Base-by-base conservation (phyloP, 2,888 invertebrate genomes). In the Peribatodes rhomboidaria region DNA sequence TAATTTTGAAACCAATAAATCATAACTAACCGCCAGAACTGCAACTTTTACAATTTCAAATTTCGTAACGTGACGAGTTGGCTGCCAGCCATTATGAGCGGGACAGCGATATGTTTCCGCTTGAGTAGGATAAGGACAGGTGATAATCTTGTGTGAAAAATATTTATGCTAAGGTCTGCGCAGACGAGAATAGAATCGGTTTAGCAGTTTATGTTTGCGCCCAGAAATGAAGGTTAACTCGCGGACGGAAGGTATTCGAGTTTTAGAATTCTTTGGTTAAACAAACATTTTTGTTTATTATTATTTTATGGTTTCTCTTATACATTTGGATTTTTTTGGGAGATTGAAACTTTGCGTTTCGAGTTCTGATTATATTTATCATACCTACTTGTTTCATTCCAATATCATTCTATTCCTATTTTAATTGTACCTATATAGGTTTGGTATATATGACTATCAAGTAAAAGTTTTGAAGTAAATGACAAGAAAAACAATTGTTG, bases 141-240 rank as follows among this genome's bases (percentile, higher is more conserved):
- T 88, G 83, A 90, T 87, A 87, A 86, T 87, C 86, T 90, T 85
- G 88, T 89, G 89, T 87, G 91, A 92, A 92, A 92, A 92, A 92
- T 92, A 92, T 92, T 91, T 90, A 90, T 91, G 90, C 84, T 92
- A 90, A 91, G 91, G 90, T 88, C 90, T 92, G 89, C 87, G 89
- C n/a, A 88, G 82, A 75, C 78, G 62, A 80, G 67, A 71, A 73
- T 73, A 73, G 71, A 44, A 53, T 77, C 74, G 78, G 87, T 88
- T 85, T 78, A 83, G 77, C 70, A 79, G 70, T 84, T 80, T 92
- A 92, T 92, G 90, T 90, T 85, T 81, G 87, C 60, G 60, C 57
- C 81, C 76, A 76, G 74, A 68, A 74, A 14, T 84, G 91, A 92
- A 93, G 92, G 92, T 92, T 90, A 88, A 68, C 35, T 50, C 33